Conservation (phyloP, 2,888 invertebrate genomes). For the Zootermopsis nevadensis region DNA sequence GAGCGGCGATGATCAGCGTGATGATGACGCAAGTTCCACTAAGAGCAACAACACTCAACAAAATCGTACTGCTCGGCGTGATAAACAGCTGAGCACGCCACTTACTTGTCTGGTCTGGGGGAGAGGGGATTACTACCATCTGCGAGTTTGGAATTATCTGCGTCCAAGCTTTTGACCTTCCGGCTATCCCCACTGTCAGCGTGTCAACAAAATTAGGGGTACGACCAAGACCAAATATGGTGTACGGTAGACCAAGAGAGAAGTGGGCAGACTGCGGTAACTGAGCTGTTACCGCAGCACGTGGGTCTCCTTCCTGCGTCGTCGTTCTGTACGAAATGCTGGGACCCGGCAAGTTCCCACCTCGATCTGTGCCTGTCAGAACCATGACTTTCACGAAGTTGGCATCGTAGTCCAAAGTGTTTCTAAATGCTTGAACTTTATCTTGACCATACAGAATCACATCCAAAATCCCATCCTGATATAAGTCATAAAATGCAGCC, state of each 20-base stretch:
- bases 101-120: conserved; percentile 71
- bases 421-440: conserved; percentile 82
- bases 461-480: conserved; percentile 94
- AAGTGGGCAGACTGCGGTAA: conserved; percentile 92
- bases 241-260: conserved; percentile 93
- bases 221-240: conserved; percentile 96
- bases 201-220: conserved; percentile 98
- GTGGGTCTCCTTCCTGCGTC: conserved; percentile 85
- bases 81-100: conserved; percentile 96
- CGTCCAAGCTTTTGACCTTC: conserved; percentile 78
- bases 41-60: conserved; percentile 90
- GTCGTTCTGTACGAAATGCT: conserved; percentile 87
- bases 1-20: conserved; percentile 82
- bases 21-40: conserved; percentile 88
- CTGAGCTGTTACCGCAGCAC: conserved; percentile 87
- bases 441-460: conserved; percentile 79
- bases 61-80: conserved; percentile 91
- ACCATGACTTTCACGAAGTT: conserved; percentile 97
- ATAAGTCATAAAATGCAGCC: conserved; percentile 93
- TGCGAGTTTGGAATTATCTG: conserved; percentile 98
- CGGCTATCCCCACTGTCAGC: conserved; percentile 76
- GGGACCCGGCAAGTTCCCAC: conserved; percentile 79
- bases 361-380: conserved; percentile 78
- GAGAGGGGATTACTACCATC: conserved; percentile 81
- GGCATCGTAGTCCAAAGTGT: conserved; percentile 91